Conservation (phyloP, 2,888 invertebrate genomes). For the Diaperis boleti region DNA sequence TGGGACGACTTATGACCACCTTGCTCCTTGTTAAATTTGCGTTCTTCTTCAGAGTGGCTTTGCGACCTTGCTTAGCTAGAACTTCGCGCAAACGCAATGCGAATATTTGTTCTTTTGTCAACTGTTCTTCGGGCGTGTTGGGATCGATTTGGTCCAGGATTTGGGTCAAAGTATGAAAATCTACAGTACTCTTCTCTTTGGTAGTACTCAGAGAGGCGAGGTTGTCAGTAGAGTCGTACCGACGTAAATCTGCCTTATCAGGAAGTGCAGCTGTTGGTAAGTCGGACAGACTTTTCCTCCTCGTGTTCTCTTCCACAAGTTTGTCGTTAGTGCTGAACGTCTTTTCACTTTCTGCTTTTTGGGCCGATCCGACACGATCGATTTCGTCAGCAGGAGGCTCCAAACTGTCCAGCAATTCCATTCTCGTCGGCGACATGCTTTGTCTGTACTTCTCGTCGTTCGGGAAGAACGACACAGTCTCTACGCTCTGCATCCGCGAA, state of each 20-base stretch:
- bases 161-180: slow-evolving; percentile 53
- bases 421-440: background rate
- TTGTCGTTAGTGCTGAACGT: background rate
- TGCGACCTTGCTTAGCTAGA: slow-evolving; percentile 54
- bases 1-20: slow-evolving; percentile 56
- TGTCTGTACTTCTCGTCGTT: slow-evolving; percentile 2
- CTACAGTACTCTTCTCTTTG: slow-evolving; percentile 33
- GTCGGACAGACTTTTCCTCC: slow-evolving; percentile 24
- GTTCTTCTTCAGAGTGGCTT: slow-evolving; percentile 53
- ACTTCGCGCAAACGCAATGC: slow-evolving; percentile 55
- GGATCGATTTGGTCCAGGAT: slow-evolving; percentile 54
- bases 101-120: slow-evolving; percentile 57
- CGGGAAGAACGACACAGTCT: slow-evolving; percentile 35
- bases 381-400: background rate
- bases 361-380: background rate
- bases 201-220: background rate
- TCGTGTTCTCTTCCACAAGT: background rate
- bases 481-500: slow-evolving; percentile 55
- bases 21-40: slow-evolving; percentile 46
- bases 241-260: background rate
- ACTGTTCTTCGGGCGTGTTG: slow-evolving; percentile 47
- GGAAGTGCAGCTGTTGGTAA: background rate
- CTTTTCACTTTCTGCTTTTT: no score
- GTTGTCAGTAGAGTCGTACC: slow-evolving; percentile 20
- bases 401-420: background rate